phyloP scores from a whole-genome alignment of 2,888 invertebrate species.

The Heliconius cydno region DNA sequence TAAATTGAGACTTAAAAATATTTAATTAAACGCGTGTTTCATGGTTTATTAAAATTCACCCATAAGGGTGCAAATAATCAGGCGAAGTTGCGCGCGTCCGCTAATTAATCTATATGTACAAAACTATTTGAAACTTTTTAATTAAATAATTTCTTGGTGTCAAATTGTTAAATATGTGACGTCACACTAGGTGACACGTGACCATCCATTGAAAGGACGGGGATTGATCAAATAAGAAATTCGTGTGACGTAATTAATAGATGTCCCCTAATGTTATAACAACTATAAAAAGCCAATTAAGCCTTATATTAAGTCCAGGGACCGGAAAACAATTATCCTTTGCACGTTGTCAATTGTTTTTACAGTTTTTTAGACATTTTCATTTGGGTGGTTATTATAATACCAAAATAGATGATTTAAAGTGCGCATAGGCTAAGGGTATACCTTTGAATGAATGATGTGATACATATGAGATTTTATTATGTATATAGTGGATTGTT shows the following conservation, averaged over 20 bases:
- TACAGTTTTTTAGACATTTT: background rate
- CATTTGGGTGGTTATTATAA: constrained; percentile 10
- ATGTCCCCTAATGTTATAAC: background rate
- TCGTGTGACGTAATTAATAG: background rate
- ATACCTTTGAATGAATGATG: constrained; percentile 80
- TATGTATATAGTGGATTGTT: constrained; percentile 67
- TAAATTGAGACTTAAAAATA: too few species aligned
- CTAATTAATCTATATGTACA: background rate
- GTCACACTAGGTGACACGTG: background rate
- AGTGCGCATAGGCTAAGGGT: constrained; percentile 55
- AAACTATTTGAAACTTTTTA: background rate
- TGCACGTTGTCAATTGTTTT: constrained; percentile 16
- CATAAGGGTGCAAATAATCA: too few species aligned
- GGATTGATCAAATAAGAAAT: too few species aligned
- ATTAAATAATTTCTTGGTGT: background rate
- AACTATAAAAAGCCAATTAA: background rate
- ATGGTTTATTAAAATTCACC: too few species aligned
- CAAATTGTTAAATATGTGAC: background rate
- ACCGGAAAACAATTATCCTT: background rate
- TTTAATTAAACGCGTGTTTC: too few species aligned
- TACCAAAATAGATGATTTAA: constrained; percentile 52
- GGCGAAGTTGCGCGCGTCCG: too few species aligned
- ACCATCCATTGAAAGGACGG: too few species aligned
- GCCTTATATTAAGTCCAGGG: constrained; percentile 1
- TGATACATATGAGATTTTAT: constrained; percentile 76